Evolutionary conservation across 2,888 invertebrate species (phyloP).

Genomic region (Caenorhabditis sinica): DNA sequence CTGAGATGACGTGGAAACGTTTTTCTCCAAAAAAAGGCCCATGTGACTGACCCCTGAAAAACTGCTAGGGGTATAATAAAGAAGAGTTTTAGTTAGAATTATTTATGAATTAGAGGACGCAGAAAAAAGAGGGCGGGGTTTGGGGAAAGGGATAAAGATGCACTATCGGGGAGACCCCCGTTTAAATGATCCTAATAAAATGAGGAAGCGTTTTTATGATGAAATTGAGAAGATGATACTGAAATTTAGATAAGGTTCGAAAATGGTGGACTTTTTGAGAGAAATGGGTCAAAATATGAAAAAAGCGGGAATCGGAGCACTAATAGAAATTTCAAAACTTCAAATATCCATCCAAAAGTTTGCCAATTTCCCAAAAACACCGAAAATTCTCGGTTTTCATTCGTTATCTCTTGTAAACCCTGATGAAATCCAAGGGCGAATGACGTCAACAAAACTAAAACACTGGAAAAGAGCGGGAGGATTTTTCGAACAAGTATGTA

Average conservation of each 20-base stretch:
- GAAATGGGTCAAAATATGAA: no score
- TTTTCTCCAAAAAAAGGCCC: background rate
- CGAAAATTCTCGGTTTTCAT: no score
- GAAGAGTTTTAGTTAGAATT: background rate
- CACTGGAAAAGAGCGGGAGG: constrained; percentile 2
- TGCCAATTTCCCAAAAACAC: no score
- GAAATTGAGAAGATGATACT: no score
- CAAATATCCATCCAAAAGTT: no score
- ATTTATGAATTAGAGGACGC: constrained; percentile 10
- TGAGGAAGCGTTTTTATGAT: no score
- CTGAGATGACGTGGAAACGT: constrained; percentile 11
- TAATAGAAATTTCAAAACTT: background rate
- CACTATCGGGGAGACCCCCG: no score
- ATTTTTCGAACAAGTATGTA: background rate
- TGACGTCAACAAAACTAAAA: constrained; percentile 17
- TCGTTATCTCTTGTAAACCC: no score
- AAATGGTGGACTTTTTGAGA: background rate
- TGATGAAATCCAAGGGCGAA: background rate
- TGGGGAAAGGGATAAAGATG: no score
- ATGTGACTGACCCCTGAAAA: background rate
- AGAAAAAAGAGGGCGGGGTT: constrained; percentile 3
- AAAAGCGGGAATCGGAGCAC: background rate
- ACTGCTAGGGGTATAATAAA: background rate
- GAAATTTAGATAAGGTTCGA: background rate
- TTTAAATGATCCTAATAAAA: no score